Evolutionary conservation across 2,113 vertebrate genomes (phyloP), one percentile per base, ranked within the genome.

Genomic region (Hystrix cristata): DNA sequence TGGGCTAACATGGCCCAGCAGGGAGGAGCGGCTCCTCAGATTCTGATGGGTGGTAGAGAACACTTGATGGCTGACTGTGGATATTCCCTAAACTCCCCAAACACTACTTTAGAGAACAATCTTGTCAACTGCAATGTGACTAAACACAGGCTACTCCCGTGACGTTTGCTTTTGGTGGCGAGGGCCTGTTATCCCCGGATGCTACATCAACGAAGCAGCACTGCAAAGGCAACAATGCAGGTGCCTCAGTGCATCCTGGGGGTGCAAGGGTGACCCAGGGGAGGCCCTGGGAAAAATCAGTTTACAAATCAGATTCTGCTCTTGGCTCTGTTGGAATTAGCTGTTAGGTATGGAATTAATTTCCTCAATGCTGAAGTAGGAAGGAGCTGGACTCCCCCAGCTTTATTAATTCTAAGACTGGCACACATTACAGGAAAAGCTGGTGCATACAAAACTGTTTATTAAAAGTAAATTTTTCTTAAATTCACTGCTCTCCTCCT

Each of bases 171-270:
- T 67, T 29, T 4, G 4, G 27, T 59, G 25, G 38, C 51, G 51
- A 59, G 64, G 27, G 34, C 38, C 29, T 31, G 21, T n/a, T 12
- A 78, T 10, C 51, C 34, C 51, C 55, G 55, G 11, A n/a, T 18
- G 51, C 60, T 59, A 21, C 12, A 27, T 25, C 34, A 31, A 53
- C 62, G 27, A 8, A 72, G 46, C 21, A 48, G 46, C 12, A 6
- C 11, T 3, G 9, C 38, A 12, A 48, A 34, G 43, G 4, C 0
- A 7, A 29, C 15, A 15, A 4, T 4, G 46, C 12, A 12, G 29
- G 15, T 1, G 21, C n/a, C 64, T 53, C 27, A 13, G 25, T 25
- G 14, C 1, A 7, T 46, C 13, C 19, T 3, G 6, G 12, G 43
- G 34, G 27, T 29, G 5, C 19, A 1, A 19, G 0, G 7, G 82